Evolutionary conservation across 2,113 vertebrate genomes (phyloP).

Genomic region (Amazona vittata): DNA sequence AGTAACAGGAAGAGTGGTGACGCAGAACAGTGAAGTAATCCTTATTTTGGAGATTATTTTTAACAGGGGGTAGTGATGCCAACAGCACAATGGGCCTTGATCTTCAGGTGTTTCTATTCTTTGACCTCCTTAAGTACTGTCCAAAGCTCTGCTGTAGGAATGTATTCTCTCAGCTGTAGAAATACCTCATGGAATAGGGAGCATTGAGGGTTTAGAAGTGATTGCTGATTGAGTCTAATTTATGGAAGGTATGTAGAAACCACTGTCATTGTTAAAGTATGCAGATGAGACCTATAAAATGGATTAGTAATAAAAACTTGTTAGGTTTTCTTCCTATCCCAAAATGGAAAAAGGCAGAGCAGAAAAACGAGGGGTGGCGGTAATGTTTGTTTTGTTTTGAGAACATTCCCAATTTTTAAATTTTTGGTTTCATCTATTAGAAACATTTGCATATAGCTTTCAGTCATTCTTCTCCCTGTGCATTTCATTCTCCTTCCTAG

Average conservation of each 20-base stretch:
- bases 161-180: not conserved
- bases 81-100: not conserved
- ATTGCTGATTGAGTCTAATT: not conserved
- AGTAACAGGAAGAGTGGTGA: not conserved
- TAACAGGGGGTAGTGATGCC: not conserved
- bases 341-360: not conserved
- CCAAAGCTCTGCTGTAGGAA: not conserved
- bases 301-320: not conserved
- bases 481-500: not conserved
- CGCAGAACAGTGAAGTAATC: not conserved
- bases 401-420: rapidly evolving
- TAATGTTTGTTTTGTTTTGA: not conserved
- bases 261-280: not conserved
- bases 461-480: not conserved
- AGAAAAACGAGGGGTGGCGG: rapidly evolving
- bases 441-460: not conserved
- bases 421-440: not conserved
- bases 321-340: not conserved
- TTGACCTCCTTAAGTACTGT: not conserved
- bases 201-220: not conserved
- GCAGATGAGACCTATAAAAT: not conserved
- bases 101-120: not conserved
- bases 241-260: not conserved
- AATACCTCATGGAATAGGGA: not conserved
- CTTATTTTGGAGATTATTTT: slow-evolving; percentile 24